These are phyloP conservation scores for Melanotaenia trifasciata DNA, from an alignment of 2,797 vertebrate species.

Conservation along the genomic window DNA sequence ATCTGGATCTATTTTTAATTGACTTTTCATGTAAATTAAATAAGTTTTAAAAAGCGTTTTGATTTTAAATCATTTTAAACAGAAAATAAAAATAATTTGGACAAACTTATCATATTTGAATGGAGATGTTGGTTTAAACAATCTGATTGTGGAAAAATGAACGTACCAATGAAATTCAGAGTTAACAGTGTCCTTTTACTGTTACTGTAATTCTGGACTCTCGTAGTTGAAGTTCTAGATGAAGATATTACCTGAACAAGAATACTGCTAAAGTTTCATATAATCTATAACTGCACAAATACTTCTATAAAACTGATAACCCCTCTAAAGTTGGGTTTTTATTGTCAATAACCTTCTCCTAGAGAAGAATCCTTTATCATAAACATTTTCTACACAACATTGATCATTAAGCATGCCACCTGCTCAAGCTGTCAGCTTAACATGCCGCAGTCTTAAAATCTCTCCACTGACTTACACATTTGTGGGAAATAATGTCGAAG, in stretches of 20 bases:
- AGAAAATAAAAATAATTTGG: neutral
- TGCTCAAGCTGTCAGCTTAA: conserved; percentile 20
- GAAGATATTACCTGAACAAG: neutral
- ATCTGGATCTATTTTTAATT: neutral
- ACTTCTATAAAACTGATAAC: neutral
- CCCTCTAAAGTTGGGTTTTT: conserved; percentile 22
- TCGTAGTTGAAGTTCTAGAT: neutral
- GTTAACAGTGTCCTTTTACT: neutral
- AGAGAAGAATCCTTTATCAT: conserved; percentile 87
- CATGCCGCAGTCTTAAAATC: conserved; percentile 13
- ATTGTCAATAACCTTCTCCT: conserved; percentile 84
- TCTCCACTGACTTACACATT: conserved; percentile 9
- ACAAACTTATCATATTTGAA: neutral
- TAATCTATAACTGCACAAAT: neutral
- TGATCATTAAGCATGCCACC: neutral
- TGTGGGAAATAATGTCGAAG: conserved; percentile 13
- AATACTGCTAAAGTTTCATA: conserved; percentile 7
- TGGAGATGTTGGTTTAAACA: neutral
- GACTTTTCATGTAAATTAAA: neutral
- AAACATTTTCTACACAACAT: conserved; percentile 35
- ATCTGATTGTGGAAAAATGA: neutral
- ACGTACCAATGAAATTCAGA: neutral
- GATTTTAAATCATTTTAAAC: neutral
- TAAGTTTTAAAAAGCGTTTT: no score
- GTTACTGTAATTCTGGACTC: neutral